These are phyloP conservation scores for Drosophila ezoana DNA, from an alignment of 2,888 invertebrate genomes.

Conservation along the genomic window DNA sequence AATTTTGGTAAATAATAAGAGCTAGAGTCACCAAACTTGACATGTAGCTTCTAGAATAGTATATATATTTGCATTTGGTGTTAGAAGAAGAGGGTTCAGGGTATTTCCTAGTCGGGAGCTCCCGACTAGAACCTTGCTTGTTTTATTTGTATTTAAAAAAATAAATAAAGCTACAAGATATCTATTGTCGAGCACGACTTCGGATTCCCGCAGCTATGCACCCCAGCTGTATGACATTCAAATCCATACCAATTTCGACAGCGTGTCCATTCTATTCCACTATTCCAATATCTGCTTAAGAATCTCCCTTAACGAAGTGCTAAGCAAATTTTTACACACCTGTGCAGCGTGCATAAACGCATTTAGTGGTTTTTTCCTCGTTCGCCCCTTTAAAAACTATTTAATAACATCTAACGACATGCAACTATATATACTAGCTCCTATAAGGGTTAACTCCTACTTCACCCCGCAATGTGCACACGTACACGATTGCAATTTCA, in stretches of 20 bases:
- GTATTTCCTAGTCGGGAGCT: no score
- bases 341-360: conserved; percentile 23
- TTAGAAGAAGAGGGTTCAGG: no score
- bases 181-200: no score
- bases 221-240: not conserved
- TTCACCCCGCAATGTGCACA: conserved; percentile 16
- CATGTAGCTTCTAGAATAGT: no score
- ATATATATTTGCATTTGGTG: no score
- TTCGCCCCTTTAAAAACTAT: conserved; percentile 37
- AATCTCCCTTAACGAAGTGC: conserved; percentile 7
- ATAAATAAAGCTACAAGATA: no score
- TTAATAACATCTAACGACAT: conserved; percentile 51
- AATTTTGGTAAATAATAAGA: no score
- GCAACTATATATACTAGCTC: conserved; percentile 16
- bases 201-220: no score
- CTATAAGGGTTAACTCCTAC: conserved; percentile 28
- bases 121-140: no score
- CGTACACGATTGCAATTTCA: conserved; percentile 69
- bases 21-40: no score
- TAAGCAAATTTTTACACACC: conserved; percentile 21
- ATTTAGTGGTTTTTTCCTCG: conserved; percentile 17
- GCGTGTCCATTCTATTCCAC: not conserved
- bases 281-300: conserved; percentile 11
- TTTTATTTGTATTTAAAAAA: no score
- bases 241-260: not conserved